Conservation (phyloP, 2,888 invertebrate species). For the Smittia sp. region DNA sequence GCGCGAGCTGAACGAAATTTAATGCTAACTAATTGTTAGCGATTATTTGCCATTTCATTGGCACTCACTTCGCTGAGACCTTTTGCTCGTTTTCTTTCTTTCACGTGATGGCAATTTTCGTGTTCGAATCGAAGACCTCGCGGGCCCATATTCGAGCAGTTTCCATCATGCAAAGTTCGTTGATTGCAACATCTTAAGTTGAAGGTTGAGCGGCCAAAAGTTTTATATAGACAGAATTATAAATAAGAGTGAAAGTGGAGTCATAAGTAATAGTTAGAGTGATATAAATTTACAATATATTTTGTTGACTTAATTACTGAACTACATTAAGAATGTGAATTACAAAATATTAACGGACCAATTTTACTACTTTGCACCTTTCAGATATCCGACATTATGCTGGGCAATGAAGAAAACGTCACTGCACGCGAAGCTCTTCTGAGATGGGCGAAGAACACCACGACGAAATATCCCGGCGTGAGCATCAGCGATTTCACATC, state of each 20-base stretch:
- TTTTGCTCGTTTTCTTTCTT: not conserved
- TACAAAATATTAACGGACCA: too few relatives aligned
- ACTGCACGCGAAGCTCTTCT: constrained; percentile 94
- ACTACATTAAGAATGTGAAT: too few relatives aligned
- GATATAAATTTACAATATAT: too few relatives aligned
- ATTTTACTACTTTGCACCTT: constrained; percentile 46
- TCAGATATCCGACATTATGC: constrained; percentile 96
- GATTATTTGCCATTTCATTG: constrained; percentile 1
- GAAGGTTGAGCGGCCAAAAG: too few relatives aligned
- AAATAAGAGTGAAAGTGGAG: too few relatives aligned
- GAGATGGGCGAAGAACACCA: constrained; percentile 95
- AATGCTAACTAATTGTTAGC: not conserved
- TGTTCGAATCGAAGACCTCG: not conserved
- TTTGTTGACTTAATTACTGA: too few relatives aligned
- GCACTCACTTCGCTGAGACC: not conserved
- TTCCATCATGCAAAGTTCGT: too few relatives aligned
- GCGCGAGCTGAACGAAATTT: not conserved
- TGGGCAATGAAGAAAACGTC: constrained; percentile 89
- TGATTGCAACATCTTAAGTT: too few relatives aligned
- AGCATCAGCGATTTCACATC: constrained; percentile 92
- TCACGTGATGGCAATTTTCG: not conserved
- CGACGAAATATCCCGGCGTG: constrained; percentile 96
- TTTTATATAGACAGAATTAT: too few relatives aligned
- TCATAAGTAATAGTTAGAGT: too few relatives aligned
- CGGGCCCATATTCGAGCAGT: not conserved